Base-by-base conservation (phyloP, 2,888 invertebrate genomes). In the Atrina japonica region DNA sequence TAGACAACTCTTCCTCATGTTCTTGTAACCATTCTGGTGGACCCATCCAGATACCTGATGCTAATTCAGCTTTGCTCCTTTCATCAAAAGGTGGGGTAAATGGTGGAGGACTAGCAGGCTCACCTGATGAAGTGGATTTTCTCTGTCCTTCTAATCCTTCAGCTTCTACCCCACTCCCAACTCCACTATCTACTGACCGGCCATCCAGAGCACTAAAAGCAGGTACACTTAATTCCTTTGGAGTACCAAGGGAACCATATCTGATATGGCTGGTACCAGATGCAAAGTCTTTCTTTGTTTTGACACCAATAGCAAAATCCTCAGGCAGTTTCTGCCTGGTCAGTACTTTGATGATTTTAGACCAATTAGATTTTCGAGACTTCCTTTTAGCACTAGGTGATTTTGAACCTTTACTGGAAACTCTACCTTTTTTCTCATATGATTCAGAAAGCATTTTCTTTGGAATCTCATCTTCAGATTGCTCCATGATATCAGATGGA, bases 271-370 rank as follows among this genome's bases (percentile, higher is more conserved):
- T 72, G 25, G 50, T 58, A 23, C 78, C 81, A 63, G 78, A 80
- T 16, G 82, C 83, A 40, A 83, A 73, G 23, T 83, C 83, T 64
- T 81, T 80, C 14, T 83, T 75, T 21, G 83, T 77, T 76, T 79
- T 82, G 25, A 85, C 75, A 45, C 82, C 83, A 63, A 82, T 82
- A 50, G 80, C 82, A 63, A 85, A 73, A 66, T 84, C 83, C 66
- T 86, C 85, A 59, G 82, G 81, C 59, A 82, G 65, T 63, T 83
- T 86, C 73, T 82, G 86, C 18, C 86, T 83, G 9, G 82, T 95
- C 84, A 96, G 95, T 16, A 96, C 96, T 53, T 96, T 95, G 90
- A 96, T 96, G 11, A 96, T 96, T 91, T 94, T 94, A 0, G 95
- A 96, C 96, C 96, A 96, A 87, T 96, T 96, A 0, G 96, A 96